These are phyloP conservation scores for Vandiemenella viatica DNA, from an alignment of 2,888 invertebrate genomes.

Conservation along the genomic window DNA sequence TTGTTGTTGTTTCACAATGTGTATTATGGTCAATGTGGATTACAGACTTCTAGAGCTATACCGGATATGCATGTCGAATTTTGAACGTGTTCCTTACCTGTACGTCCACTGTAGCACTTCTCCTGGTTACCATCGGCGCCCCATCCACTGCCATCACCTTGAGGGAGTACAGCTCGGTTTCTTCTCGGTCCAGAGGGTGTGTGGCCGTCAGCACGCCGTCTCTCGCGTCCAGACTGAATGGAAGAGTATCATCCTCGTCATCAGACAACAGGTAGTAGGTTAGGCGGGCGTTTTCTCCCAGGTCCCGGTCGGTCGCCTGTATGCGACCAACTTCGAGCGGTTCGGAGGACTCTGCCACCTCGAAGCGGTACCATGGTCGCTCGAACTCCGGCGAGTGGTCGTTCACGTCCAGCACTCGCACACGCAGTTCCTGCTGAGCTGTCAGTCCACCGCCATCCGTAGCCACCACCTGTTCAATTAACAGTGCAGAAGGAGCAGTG, in stretches of 20 bases:
- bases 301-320: conserved; percentile 64
- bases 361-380: conserved; percentile 69
- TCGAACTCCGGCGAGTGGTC: conserved; percentile 72
- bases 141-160: conserved; percentile 60
- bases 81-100: too few species aligned
- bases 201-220: conserved; percentile 56
- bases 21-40: too few species aligned
- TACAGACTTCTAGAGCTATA: too few species aligned
- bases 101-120: conserved; percentile 46
- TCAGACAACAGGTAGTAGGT: conserved; percentile 39
- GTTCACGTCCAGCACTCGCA: conserved; percentile 66
- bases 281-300: conserved; percentile 62
- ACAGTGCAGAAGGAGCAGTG: too few species aligned
- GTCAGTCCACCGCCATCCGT: conserved; percentile 58
- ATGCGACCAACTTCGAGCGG: conserved; percentile 57
- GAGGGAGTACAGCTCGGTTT: conserved; percentile 47
- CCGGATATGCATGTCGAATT: too few species aligned
- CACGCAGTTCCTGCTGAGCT: conserved; percentile 50
- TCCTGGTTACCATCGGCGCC: conserved; percentile 33
- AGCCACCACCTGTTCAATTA: too few species aligned
- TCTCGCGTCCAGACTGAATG: conserved; percentile 53
- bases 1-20: too few species aligned
- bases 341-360: conserved; percentile 65
- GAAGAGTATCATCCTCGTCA: conserved; percentile 27
- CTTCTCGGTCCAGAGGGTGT: conserved; percentile 64